Evolutionary conservation across 2,888 invertebrate genomes (phyloP).

Genomic region (Drosophila emarginata): DNA sequence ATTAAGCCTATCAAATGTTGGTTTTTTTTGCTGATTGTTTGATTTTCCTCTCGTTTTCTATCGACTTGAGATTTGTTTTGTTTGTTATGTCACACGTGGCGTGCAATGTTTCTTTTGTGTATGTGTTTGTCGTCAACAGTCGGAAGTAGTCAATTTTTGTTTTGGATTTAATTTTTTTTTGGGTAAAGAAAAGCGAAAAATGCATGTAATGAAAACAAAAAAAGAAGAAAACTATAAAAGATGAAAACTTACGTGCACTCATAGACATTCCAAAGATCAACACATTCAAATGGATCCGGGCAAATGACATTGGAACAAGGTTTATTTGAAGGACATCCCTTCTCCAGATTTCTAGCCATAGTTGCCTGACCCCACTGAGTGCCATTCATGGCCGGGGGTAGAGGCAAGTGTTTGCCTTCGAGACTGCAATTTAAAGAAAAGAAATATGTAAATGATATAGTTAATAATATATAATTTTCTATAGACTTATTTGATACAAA

Average conservation of each 20-base stretch:
- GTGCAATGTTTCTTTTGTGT: constrained; percentile 21
- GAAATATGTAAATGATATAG: too few species aligned
- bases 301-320: constrained; percentile 97
- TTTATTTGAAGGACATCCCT: constrained; percentile 96
- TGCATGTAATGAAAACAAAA: constrained; percentile 10
- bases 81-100: constrained; percentile 32
- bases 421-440: constrained; percentile 84
- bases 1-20: constrained; percentile 64
- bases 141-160: not conserved
- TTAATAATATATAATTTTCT: not conserved
- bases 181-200: constrained; percentile 50
- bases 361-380: constrained; percentile 98
- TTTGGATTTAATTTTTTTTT: not conserved
- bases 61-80: constrained; percentile 17
- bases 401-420: constrained; percentile 96
- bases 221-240: not conserved
- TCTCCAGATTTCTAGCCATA: constrained; percentile 94
- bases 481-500: not conserved
- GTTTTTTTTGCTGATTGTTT: constrained; percentile 27
- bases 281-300: constrained; percentile 95
- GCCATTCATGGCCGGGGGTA: constrained; percentile 97
- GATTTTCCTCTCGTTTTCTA: constrained; percentile 26
- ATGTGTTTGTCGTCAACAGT: not conserved
- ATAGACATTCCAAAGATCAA: constrained; percentile 98
- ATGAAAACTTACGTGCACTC: constrained; percentile 95